A percentile compares a stretch with the other conserved stretches of the same genome.
Evolutionary conservation across 2,888 invertebrate species (phyloP).

Genomic region (Andrena trimmerana): DNA sequence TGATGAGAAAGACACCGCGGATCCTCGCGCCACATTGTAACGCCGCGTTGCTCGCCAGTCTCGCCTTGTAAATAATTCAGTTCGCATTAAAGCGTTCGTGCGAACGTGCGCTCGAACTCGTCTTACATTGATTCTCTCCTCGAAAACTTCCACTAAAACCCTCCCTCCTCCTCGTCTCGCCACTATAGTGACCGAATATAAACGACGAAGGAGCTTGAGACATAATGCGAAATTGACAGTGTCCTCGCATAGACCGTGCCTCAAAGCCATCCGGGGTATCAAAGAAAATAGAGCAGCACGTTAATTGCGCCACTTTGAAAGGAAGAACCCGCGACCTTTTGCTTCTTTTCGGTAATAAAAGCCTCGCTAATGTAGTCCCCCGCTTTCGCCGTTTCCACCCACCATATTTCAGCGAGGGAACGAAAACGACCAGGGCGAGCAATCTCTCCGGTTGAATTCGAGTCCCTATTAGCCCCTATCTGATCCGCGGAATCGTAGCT

Average conservation of each 20-base stretch:
- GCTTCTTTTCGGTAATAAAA: conserved; percentile 4
- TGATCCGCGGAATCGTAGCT: conserved; percentile 33
- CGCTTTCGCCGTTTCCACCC: not conserved
- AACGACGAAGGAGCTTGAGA: not conserved
- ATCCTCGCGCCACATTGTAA: conserved; percentile 13
- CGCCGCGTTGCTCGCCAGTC: conserved; percentile 40
- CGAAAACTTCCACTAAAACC: no score
- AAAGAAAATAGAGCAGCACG: not conserved
- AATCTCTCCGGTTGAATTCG: conserved; percentile 30
- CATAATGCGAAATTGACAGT: not conserved
- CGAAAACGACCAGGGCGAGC: not conserved
- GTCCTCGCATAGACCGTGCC: not conserved
- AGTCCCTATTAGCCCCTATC: conserved; percentile 42
- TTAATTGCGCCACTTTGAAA: not conserved
- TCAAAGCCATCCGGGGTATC: not conserved
- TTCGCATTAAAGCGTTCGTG: conserved; percentile 39
- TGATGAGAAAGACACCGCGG: conserved; percentile 36
- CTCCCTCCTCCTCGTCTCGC: not conserved
- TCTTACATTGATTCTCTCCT: conserved; percentile 1
- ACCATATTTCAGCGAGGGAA: not conserved
- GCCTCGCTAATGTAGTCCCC: not conserved
- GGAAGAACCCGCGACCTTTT: not conserved
- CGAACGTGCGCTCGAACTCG: not conserved
- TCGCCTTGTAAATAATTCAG: conserved; percentile 57
- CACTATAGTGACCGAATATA: not conserved